These are phyloP conservation scores for Osmoderma eremita DNA, from an alignment of 2,888 invertebrate species.

Conservation along the genomic window DNA sequence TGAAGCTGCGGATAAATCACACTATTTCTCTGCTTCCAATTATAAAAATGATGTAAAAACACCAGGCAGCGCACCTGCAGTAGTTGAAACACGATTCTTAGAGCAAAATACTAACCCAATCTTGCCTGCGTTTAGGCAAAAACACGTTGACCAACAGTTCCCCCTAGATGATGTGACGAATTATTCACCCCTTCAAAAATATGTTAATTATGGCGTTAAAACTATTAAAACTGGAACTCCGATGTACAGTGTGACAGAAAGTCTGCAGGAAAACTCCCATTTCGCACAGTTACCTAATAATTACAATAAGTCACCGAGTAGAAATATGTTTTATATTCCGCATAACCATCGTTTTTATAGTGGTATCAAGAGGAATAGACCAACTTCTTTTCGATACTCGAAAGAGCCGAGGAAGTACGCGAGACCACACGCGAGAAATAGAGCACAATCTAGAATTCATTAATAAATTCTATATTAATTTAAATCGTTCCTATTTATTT, in stretches of 20 bases:
- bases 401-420: constrained; percentile 5
- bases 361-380: not conserved
- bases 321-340: constrained; percentile 10
- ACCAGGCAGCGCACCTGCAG: too few species aligned
- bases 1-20: too few species aligned
- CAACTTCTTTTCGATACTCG: constrained; percentile 4
- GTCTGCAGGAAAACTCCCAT: not conserved
- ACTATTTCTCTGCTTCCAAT: too few species aligned
- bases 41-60: too few species aligned
- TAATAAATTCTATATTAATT: constrained; percentile 12
- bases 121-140: too few species aligned
- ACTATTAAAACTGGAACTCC: not conserved
- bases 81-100: too few species aligned
- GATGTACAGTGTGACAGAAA: constrained; percentile 19
- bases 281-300: not conserved
- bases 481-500: constrained; percentile 33
- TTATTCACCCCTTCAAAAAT: too few species aligned
- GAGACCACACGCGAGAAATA: constrained; percentile 15
- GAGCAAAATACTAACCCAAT: too few species aligned
- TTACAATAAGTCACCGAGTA: not conserved
- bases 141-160: too few species aligned
- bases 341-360: constrained; percentile 17
- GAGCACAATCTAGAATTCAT: constrained; percentile 4
- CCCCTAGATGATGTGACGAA: too few species aligned
- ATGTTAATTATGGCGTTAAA: not conserved